These are phyloP conservation scores for Sylvia borin DNA, from an alignment of 2,797 vertebrate species.

Conservation along the genomic window DNA sequence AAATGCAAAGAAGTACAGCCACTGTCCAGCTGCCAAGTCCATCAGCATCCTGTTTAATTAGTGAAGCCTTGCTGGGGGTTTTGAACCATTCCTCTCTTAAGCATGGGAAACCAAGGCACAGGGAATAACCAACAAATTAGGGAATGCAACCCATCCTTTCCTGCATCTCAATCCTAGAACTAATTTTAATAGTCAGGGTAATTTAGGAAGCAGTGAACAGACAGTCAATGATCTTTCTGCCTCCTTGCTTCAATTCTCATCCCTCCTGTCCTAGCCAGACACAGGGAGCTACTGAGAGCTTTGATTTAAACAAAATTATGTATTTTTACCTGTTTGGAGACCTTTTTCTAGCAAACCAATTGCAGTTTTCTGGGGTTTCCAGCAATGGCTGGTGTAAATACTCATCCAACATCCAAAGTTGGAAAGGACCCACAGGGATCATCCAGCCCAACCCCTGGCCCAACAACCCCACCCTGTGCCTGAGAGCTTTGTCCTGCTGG, in stretches of 20 bases:
- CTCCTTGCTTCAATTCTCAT: not conserved
- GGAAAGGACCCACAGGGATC: not conserved
- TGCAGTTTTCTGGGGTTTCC: no score
- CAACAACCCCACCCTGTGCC: not conserved
- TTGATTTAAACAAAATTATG: no score
- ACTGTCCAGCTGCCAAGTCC: not conserved
- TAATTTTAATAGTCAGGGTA: not conserved
- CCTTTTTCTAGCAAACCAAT: no score
- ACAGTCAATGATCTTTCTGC: not conserved
- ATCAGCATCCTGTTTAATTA: not conserved
- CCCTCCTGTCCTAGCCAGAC: not conserved
- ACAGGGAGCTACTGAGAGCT: no score
- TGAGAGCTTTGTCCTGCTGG: not conserved
- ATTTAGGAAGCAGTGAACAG: not conserved
- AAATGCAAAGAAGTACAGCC: not conserved
- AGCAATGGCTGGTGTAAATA: no score
- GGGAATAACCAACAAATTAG: not conserved
- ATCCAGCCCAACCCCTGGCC: not conserved
- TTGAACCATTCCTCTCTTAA: not conserved
- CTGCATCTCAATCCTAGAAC: not conserved
- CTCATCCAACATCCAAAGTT: not conserved
- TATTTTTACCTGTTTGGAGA: no score
- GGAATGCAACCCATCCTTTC: not conserved
- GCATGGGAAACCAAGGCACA: rapidly evolving
- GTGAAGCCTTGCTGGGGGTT: not conserved